Base-by-base conservation (phyloP, 2,888 invertebrate species). In the Strigamia maritima region DNA sequence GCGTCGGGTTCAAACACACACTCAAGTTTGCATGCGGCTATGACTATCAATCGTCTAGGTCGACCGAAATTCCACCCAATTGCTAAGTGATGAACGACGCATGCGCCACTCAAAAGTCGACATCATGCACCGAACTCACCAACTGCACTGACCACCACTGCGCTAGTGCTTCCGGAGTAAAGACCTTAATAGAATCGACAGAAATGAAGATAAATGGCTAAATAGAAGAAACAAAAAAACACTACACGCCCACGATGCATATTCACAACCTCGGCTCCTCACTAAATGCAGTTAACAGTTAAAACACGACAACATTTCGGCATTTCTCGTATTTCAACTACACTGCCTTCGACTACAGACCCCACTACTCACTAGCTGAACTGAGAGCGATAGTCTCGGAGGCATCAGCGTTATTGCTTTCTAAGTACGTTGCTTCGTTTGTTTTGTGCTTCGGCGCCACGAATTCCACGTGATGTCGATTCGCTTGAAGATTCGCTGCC, bases 391-490 rank as follows among this genome's bases (percentile, higher is more conserved):
- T 84, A 16, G 84, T 85, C 80, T 86, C 86, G 10, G 84, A 84
- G 1, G 86, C 85, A 31, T 88, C 88, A 79, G 86, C 83, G 19
- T 86, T 80, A 75, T 82, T 82, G 60, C 84, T 83, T 54, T 85
- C 84, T 75, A 86, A 83, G 82, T 86, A 87, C 24, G 80, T 81
- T 80, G 85, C 84, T 79, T 86, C 85, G 77, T 84, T 84, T 12
- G 85, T 83, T 26, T 85, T 83, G 80, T 86, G 85, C 74, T 82
- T 82, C 10, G 90, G 88, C 54, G 90, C 87, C 81, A 89, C 89
- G 84, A 90, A 83, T 83, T 92, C 92, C 40, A 91, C 90, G 81
- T 89, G 85, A 87, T 91, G 91, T 84, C 88, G 87, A 84, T 89
- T 88, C 83, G 90, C 87, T 86, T 89, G 89, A 83, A 90, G 90